A percentile compares a stretch with the other conserved stretches of the same genome.
These are phyloP conservation scores for Eumacrocentrus americanus DNA, from an alignment of 2,888 invertebrate genomes.

Conservation along the genomic window DNA sequence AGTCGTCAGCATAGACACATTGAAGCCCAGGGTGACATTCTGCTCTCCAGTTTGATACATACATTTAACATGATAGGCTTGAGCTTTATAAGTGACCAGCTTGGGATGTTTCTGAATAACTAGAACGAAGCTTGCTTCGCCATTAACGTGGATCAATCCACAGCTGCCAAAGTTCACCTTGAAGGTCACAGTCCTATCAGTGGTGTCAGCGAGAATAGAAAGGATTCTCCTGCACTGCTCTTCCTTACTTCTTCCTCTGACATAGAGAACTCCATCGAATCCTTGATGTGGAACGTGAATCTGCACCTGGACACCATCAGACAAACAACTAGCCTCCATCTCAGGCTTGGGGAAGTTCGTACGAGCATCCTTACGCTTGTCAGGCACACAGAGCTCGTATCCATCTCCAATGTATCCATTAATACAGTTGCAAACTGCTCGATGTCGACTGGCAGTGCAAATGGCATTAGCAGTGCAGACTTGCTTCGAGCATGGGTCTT, in stretches of 20 bases:
- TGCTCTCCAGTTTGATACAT: slow-evolving; percentile 93
- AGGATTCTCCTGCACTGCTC: slow-evolving; percentile 85
- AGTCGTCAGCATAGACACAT: slow-evolving; percentile 93
- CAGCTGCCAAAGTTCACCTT: slow-evolving; percentile 91
- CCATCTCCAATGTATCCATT: slow-evolving; percentile 80
- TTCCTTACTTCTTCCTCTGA: slow-evolving; percentile 93
- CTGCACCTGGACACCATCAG: slow-evolving; percentile 88
- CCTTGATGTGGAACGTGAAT: slow-evolving; percentile 60
- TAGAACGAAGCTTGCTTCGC: slow-evolving; percentile 89
- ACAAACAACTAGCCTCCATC: slow-evolving; percentile 86
- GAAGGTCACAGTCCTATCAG: slow-evolving; percentile 67
- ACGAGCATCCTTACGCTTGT: slow-evolving; percentile 52
- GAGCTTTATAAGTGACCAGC: slow-evolving; percentile 91
- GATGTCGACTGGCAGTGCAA: slow-evolving; percentile 79
- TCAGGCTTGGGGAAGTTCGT: slow-evolving; percentile 87
- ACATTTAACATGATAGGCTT: slow-evolving; percentile 95
- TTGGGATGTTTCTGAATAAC: slow-evolving; percentile 97
- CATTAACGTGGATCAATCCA: slow-evolving; percentile 89
- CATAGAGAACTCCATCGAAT: slow-evolving; percentile 90
- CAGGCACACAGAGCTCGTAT: slow-evolving; percentile 69
- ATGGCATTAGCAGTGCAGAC: slow-evolving; percentile 78
- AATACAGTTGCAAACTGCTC: slow-evolving; percentile 78
- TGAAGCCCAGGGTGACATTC: slow-evolving; percentile 90
- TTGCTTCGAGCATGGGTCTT: slow-evolving; percentile 78
- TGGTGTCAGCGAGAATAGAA: slow-evolving; percentile 73